Evolutionary conservation across 2,113 vertebrate species (phyloP), one percentile per base, ranked within the genome.

Genomic region (Burhinus bistriatus): DNA sequence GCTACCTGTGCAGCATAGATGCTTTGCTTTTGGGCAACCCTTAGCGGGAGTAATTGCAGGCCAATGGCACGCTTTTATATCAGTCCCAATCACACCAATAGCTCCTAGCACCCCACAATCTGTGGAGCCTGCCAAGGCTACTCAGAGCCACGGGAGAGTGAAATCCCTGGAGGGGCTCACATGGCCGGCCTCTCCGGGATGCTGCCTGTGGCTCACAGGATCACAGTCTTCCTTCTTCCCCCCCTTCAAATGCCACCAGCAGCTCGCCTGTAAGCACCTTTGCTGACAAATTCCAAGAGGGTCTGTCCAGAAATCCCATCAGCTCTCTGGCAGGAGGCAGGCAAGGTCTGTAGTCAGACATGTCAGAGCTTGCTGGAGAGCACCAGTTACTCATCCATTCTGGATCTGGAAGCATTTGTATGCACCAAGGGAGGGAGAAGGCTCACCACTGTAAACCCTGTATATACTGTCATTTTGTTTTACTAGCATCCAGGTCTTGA

Each of bases 121-220:
- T 27, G 16, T 30, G 59, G 29, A 71, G 65, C 42, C 49, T 49
- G 26, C 65, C 20, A 47, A 77, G 47, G 55, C 20, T 85, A 47
- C 64, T 57, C 42, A 54, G 49, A 78, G 57, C 19, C 92, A 64
- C 0, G 0, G 34, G 21, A 66, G 21, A 65, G 49, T 45, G 44
- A 75, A 87, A 92, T 44, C 32, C 21, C 36, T 30, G 36, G 61
- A 76, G 22, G 11, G 51, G 40, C 75, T n/a, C 11, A 26, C 32
- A 34, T 0, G 0, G 44, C 27, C 3, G 0, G 44, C 42, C 22
- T 47, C 58, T 40, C 29, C 2, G 2, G 13, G 40, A 65, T 40
- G 29, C 40, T 71, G 57, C 25, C 58, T 0, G 1, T 0, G 0
- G 30, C 58, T 82, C 70, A 51, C 0, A 0, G 55, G 38, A 40